Conservation (phyloP, 2,113 vertebrate species). For the Hystrix cristata region DNA sequence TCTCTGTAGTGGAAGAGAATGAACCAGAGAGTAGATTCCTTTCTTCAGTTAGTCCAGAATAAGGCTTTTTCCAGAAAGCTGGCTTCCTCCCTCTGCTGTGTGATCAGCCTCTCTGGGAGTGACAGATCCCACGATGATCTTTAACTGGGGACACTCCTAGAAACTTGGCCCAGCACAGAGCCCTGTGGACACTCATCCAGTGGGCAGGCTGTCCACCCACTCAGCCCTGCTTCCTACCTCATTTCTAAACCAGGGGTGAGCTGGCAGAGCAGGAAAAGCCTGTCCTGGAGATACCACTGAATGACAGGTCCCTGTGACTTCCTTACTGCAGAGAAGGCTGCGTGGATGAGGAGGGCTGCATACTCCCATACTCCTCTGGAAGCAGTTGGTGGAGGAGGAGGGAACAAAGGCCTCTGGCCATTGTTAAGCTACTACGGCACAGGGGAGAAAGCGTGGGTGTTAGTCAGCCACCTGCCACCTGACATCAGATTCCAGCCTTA, state of each 20-base stretch:
- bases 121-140: background rate
- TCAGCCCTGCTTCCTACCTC: background rate
- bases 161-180: background rate
- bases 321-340: background rate
- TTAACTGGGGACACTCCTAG: background rate
- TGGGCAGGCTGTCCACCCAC: background rate
- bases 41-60: background rate
- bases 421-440: background rate
- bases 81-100: background rate
- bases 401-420: background rate
- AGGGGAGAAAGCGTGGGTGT: background rate
- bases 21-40: background rate
- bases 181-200: accelerated
- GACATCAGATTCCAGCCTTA: background rate
- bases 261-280: background rate
- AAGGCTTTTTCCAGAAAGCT: background rate
- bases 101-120: background rate
- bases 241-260: background rate
- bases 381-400: background rate
- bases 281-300: background rate
- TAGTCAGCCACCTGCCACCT: background rate
- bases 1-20: background rate
- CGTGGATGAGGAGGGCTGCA: too few relatives aligned
- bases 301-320: background rate
- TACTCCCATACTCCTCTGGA: background rate